Evolutionary conservation across 2,888 invertebrate species (phyloP), one percentile per base, ranked within the genome.

Genomic region (Clostera curtula): DNA sequence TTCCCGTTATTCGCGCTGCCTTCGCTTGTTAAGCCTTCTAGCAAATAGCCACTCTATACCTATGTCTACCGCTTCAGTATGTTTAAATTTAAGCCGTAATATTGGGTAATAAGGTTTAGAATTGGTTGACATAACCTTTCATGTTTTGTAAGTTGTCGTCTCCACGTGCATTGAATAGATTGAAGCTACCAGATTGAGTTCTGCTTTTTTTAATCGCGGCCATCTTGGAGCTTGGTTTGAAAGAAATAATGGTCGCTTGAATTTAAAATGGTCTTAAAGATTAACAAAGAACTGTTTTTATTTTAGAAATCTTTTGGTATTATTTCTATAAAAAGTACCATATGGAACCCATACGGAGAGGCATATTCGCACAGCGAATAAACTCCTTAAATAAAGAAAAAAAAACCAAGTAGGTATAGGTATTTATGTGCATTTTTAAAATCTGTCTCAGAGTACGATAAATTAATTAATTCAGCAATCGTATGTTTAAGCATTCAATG

Each of bases 1-100:
- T 27, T 58, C 40, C 72, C 72, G 70, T 68, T 70, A 71, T 42
- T 41, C 47, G 40, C n/a, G n/a, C 36, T 47, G 43, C 37, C 45
- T 45, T 42, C 47, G 40, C 53, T 59, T 41, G 52, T 55, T 54
- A 46, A 49, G 31, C 29, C 34, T 34, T 36, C 34, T 33, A 40
- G 36, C 35, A 37, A 36, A 40, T 40, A 47, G 29, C 26, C 19
- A 26, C 19, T 22, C 29, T 29, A 34, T 27, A 25, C 24, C 14
- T 21, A 9, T 21, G 21, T 24, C 12, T 16, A 16, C 31, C 12
- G 23, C 5, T 4, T 3, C 5, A 7, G 17, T 26, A 2, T 4
- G 6, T 12, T 17, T 4, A 2, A 40, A 19, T 27, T 15, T 32
- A 3, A 29, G 36, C 24, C 19, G 29, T 35, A 31, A n/a, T 2